These are phyloP conservation scores for Pangasianodon hypophthalmus DNA, from an alignment of 2,113 vertebrate genomes.

Conservation along the genomic window DNA sequence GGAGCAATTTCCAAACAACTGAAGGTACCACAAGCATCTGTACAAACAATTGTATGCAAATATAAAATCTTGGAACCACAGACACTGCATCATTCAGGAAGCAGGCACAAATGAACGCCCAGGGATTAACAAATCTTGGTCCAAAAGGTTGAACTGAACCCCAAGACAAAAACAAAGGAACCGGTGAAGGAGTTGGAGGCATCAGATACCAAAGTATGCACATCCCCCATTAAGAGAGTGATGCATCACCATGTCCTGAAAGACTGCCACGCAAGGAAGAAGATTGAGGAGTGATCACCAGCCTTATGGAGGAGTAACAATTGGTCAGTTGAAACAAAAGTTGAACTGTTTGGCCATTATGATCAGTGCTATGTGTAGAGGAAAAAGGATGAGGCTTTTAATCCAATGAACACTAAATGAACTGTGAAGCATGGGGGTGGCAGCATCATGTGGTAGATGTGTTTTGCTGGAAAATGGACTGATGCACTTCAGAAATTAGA, in stretches of 20 bases:
- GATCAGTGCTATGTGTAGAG: not conserved
- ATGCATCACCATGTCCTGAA: not conserved
- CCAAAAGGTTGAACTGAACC: not conserved
- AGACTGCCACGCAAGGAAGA: not conserved
- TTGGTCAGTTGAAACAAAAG: not conserved
- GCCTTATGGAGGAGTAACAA: not conserved
- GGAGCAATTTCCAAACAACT: not conserved
- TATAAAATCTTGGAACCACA: not conserved
- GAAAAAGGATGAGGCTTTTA: not conserved
- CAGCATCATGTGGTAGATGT: not conserved
- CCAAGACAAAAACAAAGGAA: not conserved
- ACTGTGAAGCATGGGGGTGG: not conserved
- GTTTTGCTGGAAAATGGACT: no score
- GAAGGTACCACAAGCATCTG: not conserved
- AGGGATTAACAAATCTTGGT: not conserved
- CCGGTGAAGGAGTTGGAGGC: not conserved
- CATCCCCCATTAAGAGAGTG: not conserved
- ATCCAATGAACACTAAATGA: not conserved
- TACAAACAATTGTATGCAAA: not conserved
- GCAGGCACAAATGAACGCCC: not conserved
- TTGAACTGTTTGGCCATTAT: no score
- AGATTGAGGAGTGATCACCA: not conserved
- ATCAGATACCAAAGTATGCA: not conserved
- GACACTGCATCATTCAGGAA: not conserved
- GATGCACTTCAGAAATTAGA: not conserved